phyloP scores from a whole-genome alignment of 2,888 invertebrate species.

The Rhaphigaster nebulosa region DNA sequence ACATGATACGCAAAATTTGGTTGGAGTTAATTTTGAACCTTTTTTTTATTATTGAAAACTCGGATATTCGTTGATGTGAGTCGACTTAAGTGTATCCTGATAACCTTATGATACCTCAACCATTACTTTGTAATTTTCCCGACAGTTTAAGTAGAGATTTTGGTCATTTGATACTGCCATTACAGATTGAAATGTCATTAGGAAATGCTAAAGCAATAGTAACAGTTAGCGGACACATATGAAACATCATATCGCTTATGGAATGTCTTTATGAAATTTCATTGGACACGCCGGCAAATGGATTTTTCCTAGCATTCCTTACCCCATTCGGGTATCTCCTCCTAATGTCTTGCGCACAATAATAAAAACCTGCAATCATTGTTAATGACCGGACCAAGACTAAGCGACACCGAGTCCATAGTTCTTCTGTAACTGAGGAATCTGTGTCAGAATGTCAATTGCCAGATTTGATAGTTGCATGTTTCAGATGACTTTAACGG shows the following conservation, averaged over 20 bases:
- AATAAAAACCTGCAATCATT: background rate
- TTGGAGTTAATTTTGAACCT: too few relatives aligned
- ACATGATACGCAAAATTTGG: too few relatives aligned
- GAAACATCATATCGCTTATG: background rate
- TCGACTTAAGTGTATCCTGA: background rate
- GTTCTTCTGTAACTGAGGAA: background rate
- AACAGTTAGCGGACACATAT: background rate
- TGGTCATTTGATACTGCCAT: background rate
- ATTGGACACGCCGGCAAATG: background rate
- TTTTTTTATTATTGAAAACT: background rate
- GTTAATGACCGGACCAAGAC: background rate
- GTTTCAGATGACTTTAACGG: background rate
- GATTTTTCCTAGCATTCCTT: background rate
- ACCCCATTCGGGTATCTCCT: background rate
- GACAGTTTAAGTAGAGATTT: background rate
- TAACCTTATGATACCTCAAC: background rate
- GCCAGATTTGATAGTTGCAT: background rate
- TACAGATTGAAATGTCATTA: background rate
- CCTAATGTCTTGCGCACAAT: background rate
- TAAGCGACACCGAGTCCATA: background rate
- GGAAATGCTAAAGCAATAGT: background rate
- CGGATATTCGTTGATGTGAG: background rate
- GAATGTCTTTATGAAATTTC: background rate
- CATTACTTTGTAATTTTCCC: background rate
- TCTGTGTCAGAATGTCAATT: conserved; percentile 28